Percentiles rank a stretch among this genome's conserved stretches.
These are phyloP conservation scores for Hymenochirus boettgeri DNA, from an alignment of 2,113 vertebrate genomes.

Conservation along the genomic window DNA sequence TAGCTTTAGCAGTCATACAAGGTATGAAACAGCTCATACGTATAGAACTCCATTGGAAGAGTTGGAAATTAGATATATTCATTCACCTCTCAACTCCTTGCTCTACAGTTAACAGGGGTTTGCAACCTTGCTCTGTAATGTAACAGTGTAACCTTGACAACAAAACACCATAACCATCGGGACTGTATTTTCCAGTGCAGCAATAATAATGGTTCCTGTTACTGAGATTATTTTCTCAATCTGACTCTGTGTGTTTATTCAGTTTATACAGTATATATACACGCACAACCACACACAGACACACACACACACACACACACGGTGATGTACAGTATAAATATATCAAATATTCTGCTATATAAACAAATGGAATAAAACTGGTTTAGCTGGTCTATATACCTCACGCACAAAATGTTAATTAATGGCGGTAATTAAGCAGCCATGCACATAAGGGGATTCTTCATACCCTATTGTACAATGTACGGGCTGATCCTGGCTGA, in stretches of 20 bases:
- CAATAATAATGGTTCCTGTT: not conserved
- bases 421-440: not conserved
- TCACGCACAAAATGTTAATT: not conserved
- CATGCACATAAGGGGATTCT: not conserved
- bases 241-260: not conserved
- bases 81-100: not conserved
- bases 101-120: not conserved
- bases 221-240: not conserved
- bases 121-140: slow-evolving; percentile 7
- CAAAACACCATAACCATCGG: not conserved
- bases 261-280: too few relatives aligned
- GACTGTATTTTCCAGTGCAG: not conserved
- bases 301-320: too few relatives aligned
- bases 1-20: too few relatives aligned
- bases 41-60: too few relatives aligned
- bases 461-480: not conserved
- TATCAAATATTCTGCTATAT: too few relatives aligned
- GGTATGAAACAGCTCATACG: too few relatives aligned
- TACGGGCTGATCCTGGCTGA: too few relatives aligned
- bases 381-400: too few relatives aligned
- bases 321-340: too few relatives aligned
- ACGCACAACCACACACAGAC: not conserved
- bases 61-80: not conserved
- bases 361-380: too few relatives aligned
- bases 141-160: slow-evolving; percentile 24